phyloP scores from a whole-genome alignment of 2,797 vertebrate species.

The Notolepis coatsorum region DNA sequence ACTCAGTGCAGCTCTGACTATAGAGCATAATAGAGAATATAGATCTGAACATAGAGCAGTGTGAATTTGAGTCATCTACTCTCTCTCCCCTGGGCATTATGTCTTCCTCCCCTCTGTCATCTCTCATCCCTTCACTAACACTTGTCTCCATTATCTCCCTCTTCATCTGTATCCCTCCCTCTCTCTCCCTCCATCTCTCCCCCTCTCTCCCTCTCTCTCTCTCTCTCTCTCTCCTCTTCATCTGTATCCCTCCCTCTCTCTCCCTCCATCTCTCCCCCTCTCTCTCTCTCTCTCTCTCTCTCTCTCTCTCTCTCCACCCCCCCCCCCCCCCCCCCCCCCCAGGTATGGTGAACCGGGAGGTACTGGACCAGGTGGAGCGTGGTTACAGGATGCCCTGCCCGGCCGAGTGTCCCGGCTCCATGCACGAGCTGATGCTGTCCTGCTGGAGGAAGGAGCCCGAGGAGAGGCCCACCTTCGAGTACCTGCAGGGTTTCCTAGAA shows the following conservation, averaged over 20 bases:
- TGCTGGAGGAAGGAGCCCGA: slow-evolving; percentile 97
- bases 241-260: neutral
- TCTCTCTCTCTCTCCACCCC: neutral
- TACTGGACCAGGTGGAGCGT: slow-evolving; percentile 96
- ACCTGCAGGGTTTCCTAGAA: slow-evolving; percentile 97
- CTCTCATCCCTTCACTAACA: too few species aligned
- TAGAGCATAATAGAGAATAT: too few species aligned
- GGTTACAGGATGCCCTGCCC: slow-evolving; percentile 98
- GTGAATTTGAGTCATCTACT: too few species aligned
- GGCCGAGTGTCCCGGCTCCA: slow-evolving; percentile 90
- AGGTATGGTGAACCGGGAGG: slow-evolving; percentile 99
- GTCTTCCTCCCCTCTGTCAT: too few species aligned
- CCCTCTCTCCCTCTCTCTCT: neutral
- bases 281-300: slow-evolving; percentile 4
- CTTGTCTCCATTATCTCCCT: too few species aligned
- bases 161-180: too few species aligned
- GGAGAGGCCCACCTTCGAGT: slow-evolving; percentile 96
- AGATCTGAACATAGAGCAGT: too few species aligned
- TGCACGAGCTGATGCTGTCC: slow-evolving; percentile 96
- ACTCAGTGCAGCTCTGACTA: too few species aligned
- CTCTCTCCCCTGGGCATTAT: too few species aligned
- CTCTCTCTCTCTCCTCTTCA: neutral
- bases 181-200: too few species aligned
- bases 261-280: neutral
- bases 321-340: neutral